Evolutionary conservation across 2,888 invertebrate genomes (phyloP).

Genomic region (Lasioglossum figueresi): DNA sequence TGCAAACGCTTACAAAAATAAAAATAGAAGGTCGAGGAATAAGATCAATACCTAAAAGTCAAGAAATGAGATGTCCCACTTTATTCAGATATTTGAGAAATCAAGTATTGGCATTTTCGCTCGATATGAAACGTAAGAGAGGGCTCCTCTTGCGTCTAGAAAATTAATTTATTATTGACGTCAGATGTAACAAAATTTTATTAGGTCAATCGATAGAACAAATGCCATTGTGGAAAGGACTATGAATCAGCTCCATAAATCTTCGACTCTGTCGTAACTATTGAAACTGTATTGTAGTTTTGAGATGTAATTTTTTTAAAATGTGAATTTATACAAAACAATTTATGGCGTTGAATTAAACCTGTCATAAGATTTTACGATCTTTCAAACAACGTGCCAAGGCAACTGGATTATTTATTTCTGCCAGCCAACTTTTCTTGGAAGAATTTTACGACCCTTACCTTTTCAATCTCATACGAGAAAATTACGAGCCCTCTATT

Average conservation of each 20-base stretch:
- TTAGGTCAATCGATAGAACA: slow-evolving; percentile 49
- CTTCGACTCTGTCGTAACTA: slow-evolving; percentile 10
- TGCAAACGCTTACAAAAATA: not conserved
- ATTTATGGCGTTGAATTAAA: not conserved
- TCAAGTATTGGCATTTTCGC: slow-evolving; percentile 3
- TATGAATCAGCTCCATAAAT: slow-evolving; percentile 26
- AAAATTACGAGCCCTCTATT: slow-evolving; percentile 7
- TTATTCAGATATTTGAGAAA: not conserved
- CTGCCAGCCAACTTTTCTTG: not conserved
- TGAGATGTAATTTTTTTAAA: not conserved
- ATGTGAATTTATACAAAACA: not conserved
- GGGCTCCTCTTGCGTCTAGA: not conserved
- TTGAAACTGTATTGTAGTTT: not conserved
- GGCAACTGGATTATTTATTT: not conserved
- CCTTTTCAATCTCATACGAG: slow-evolving; percentile 17
- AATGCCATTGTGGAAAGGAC: slow-evolving; percentile 20
- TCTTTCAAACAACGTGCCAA: not conserved
- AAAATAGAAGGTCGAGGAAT: not conserved
- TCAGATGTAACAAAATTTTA: slow-evolving; percentile 20
- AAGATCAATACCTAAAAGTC: not conserved
- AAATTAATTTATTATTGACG: slow-evolving; percentile 7
- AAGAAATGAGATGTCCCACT: not conserved
- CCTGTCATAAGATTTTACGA: not conserved
- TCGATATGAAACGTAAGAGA: not conserved
- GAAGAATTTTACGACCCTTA: not conserved